Evolutionary conservation across 2,113 vertebrate genomes (phyloP), one percentile per base, ranked within the genome.

Genomic region (Alouatta palliata): DNA sequence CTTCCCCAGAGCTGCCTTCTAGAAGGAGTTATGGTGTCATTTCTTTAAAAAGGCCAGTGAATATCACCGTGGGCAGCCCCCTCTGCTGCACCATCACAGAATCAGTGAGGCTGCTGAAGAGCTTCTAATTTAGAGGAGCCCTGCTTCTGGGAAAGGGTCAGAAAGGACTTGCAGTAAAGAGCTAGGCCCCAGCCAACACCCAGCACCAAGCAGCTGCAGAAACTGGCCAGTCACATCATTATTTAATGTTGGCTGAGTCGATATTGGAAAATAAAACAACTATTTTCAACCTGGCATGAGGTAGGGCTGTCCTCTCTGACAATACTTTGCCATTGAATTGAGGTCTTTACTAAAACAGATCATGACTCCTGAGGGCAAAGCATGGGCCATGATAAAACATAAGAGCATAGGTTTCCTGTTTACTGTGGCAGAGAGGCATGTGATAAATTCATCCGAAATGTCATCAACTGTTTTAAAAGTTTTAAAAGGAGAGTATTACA

Each of bases 171-270:
- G 10, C 32, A 79, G 49, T 27, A 47, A 68, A 45, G 13, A 87
- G 6, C 70, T 23, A 79, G 86, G 27, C n/a, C 61, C 77, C 7
- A 54, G 52, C 45, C 37, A 12, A 43, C 47, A 37, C 27, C 71
- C 30, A 71, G 75, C 43, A 30, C 89, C 37, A 30, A 54, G 64
- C 96, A 92, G 94, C 92, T 94, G 95, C n/a, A n/a, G 49, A 61
- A 81, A 47, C 12, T 77, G 35, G 9, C 77, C 37, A 10, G 43
- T 40, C 95, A 81, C 87, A 23, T 90, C 81, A 71, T 79, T 47
- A 61, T n/a, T 77, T 81, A 90, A 54, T 85, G 40, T 27, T 87
- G 70, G 43, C 81, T 95, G 85, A 83, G 43, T 61, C 27, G 32
- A 73, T 82, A 35, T 58, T 77, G 79, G n/a, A 82, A 92, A 93